Evolutionary conservation across 2,113 vertebrate species (phyloP).

Genomic region (Chaetodon trifascialis): DNA sequence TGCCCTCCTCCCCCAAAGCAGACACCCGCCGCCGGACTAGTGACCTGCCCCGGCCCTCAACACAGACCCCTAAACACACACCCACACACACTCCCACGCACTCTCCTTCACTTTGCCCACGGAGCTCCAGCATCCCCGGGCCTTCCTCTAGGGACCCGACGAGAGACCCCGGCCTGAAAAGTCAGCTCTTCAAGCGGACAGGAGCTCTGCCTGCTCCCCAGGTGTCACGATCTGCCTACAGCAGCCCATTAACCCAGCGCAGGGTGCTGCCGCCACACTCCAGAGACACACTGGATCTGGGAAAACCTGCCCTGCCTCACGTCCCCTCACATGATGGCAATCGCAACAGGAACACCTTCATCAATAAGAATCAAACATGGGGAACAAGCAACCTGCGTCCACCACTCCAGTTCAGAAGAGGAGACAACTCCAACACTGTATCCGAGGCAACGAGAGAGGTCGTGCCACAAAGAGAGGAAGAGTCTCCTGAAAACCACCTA

Average conservation of each 20-base stretch:
- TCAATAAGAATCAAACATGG: slow-evolving; percentile 73
- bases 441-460: slow-evolving; percentile 3
- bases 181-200: slow-evolving; percentile 67
- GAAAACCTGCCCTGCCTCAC: slow-evolving; percentile 3
- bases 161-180: slow-evolving; percentile 66
- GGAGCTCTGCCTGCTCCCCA: slow-evolving; percentile 61
- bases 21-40: slow-evolving; percentile 55
- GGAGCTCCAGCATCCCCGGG: slow-evolving; percentile 49
- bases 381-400: slow-evolving; percentile 47
- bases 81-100: slow-evolving; percentile 63
- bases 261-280: slow-evolving; percentile 54
- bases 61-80: slow-evolving; percentile 65
- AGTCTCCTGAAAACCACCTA: slow-evolving; percentile 33
- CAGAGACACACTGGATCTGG: slow-evolving; percentile 75
- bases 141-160: slow-evolving; percentile 60
- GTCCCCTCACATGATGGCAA: slow-evolving; percentile 60
- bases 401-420: slow-evolving; percentile 42
- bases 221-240: slow-evolving; percentile 76
- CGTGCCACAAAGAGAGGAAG: background rate
- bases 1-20: slow-evolving; percentile 77
- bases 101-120: slow-evolving; percentile 62
- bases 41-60: slow-evolving; percentile 62
- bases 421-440: slow-evolving; percentile 59
- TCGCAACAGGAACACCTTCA: slow-evolving; percentile 60
- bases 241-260: slow-evolving; percentile 75